Evolutionary conservation across 2,797 vertebrate genomes (phyloP).

Genomic region (Sardinella longiceps): DNA sequence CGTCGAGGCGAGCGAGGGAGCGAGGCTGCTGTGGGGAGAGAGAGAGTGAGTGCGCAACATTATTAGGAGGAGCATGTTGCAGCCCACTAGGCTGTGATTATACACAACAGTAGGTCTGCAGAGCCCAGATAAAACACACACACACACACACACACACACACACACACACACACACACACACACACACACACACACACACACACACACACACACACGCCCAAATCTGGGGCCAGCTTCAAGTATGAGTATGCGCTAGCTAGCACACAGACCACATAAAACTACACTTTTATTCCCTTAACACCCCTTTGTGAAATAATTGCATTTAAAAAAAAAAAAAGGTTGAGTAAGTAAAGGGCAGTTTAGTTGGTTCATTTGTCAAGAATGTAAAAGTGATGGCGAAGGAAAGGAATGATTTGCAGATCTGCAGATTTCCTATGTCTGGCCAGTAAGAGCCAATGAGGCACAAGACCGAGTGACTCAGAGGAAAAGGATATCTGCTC

Average conservation of each 20-base stretch:
- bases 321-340: too few relatives aligned
- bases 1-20: slow-evolving; percentile 47
- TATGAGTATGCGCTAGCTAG: background rate
- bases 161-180: slow-evolving; percentile 36
- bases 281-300: background rate
- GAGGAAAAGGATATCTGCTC: too few relatives aligned
- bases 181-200: too few relatives aligned
- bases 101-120: background rate
- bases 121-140: slow-evolving; percentile 21
- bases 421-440: too few relatives aligned
- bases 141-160: slow-evolving; percentile 32
- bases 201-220: slow-evolving; percentile 38
- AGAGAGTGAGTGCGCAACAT: slow-evolving; percentile 40
- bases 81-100: background rate
- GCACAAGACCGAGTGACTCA: too few relatives aligned
- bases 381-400: too few relatives aligned
- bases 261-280: background rate
- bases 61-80: background rate
- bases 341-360: too few relatives aligned
- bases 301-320: too few relatives aligned
- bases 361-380: too few relatives aligned
- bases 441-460: too few relatives aligned
- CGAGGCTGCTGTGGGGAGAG: slow-evolving; percentile 55
- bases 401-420: too few relatives aligned
- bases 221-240: background rate